These are phyloP conservation scores for Struthidea cinerea DNA, from an alignment of 2,113 vertebrate species.

Conservation along the genomic window DNA sequence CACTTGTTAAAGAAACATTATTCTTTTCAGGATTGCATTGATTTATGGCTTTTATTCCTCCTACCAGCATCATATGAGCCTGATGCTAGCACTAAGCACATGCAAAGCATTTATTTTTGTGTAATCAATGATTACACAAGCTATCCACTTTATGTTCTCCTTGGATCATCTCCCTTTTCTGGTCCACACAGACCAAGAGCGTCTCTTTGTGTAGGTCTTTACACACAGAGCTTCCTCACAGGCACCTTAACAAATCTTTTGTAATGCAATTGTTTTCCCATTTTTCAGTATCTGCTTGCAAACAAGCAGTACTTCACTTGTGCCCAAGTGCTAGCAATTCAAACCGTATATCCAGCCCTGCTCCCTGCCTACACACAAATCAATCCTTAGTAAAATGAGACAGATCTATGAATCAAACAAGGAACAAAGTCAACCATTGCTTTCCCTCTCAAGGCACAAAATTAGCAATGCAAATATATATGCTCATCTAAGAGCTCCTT, in stretches of 20 bases:
- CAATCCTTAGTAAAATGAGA: constrained; percentile 40
- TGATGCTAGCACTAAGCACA: neutral
- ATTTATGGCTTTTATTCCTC: constrained; percentile 50
- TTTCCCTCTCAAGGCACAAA: constrained; percentile 4
- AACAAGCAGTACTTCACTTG: neutral
- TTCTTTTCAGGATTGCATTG: constrained; percentile 18
- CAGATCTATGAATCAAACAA: constrained; percentile 54
- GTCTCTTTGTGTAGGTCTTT: neutral
- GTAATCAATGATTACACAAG: constrained; percentile 29
- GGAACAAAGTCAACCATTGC: constrained; percentile 6
- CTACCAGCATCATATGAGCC: constrained; percentile 29
- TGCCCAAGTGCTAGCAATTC: neutral
- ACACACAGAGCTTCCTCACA: neutral
- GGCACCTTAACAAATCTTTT: neutral
- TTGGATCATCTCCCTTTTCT: constrained; percentile 26
- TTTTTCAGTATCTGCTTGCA: constrained; percentile 31
- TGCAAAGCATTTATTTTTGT: constrained; percentile 46
- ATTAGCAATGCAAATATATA: constrained; percentile 55
- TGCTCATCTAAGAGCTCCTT: constrained; percentile 41
- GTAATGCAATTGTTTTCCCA: neutral
- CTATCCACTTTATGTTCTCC: neutral
- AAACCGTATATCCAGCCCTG: neutral
- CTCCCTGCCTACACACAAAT: constrained; percentile 28
- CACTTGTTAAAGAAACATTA: constrained; percentile 64
- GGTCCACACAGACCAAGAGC: neutral